Base-by-base conservation (phyloP, 2,888 invertebrate genomes). In the Trissoscelio sp. region DNA sequence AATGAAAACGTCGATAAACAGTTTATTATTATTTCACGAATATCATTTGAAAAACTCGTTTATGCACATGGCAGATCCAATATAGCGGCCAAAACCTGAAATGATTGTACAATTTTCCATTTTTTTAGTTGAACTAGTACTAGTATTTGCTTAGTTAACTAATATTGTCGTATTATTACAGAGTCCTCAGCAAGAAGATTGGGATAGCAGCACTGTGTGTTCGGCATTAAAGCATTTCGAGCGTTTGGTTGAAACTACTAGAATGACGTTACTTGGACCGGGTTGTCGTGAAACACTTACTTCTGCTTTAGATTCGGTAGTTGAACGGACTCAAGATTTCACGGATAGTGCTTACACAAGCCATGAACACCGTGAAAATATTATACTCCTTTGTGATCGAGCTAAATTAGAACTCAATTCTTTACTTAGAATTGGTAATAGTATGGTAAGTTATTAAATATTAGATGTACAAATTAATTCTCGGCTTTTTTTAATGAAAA, bases 271-370 rank as follows among this genome's bases (percentile, higher is more conserved):
- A 84, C 93, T 95, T 81, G 94, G 94, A 16, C 93, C 94, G 28
- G 92, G 92, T 12, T 90, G 90, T 91, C 93, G 97, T 87, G 97
- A 98, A 88, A 96, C 97, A 83, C 94, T 99, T 66, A 95, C 96
- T 22, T 93, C 95, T 85, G 97, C 98, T 79, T 93, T 99, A 88
- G 97, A 99, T 87, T 95, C 97, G 83, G 95, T 98, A 78, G 95
- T 98, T 82, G 99, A 99, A 92, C 95, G 98, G 89, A 98, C 98
- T 82, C 97, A 97, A 93, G 99, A 99, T 93, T 99, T 99, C 92
- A 99, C 99, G 64, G 99, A 99, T 93, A 99, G 99, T 84, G 98
- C 99, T 83, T 99, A 99, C 92, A 99, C 99, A 82, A 96, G 96
- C 86, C 98, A 99, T 92, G 98, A 98, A 90, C 98, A 98, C 92